Evolutionary conservation across 1,140 invertebrate species (phyloP).

Genomic region (Campoletis sonorensis): DNA sequence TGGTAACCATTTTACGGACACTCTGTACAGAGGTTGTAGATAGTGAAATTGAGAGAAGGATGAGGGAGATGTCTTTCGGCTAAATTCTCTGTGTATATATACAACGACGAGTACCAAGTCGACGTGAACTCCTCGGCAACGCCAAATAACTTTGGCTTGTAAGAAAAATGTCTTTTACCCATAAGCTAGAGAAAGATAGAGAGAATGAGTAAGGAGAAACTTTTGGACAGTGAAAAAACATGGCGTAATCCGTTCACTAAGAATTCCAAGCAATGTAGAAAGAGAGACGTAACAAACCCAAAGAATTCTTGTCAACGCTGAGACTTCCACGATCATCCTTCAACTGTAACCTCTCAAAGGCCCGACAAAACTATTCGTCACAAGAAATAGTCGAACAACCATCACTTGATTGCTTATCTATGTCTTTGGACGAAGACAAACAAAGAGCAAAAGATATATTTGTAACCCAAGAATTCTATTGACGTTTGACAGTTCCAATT

Average conservation of each 20-base stretch:
- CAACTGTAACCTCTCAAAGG: too few species aligned
- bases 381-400: too few species aligned
- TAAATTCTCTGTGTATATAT: constrained; percentile 16
- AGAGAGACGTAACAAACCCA: background rate
- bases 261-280: background rate
- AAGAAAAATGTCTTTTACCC: constrained; percentile 16
- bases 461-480: too few species aligned
- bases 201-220: background rate
- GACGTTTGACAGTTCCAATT: too few species aligned
- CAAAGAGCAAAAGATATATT: too few species aligned
- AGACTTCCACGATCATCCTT: background rate
- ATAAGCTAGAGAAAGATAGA: constrained; percentile 7
- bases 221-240: constrained; percentile 11
- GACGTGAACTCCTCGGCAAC: constrained; percentile 12
- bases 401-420: too few species aligned
- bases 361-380: too few species aligned
- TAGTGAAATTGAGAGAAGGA: background rate
- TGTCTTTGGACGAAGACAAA: too few species aligned
- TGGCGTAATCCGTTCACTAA: constrained; percentile 5
- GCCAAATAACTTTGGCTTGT: constrained; percentile 26
- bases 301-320: background rate
- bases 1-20: too few species aligned
- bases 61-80: constrained; percentile 5
- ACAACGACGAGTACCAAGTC: background rate
- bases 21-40: background rate